These are phyloP conservation scores for Rhaphigaster nebulosa DNA, from an alignment of 2,888 invertebrate genomes.

Conservation along the genomic window DNA sequence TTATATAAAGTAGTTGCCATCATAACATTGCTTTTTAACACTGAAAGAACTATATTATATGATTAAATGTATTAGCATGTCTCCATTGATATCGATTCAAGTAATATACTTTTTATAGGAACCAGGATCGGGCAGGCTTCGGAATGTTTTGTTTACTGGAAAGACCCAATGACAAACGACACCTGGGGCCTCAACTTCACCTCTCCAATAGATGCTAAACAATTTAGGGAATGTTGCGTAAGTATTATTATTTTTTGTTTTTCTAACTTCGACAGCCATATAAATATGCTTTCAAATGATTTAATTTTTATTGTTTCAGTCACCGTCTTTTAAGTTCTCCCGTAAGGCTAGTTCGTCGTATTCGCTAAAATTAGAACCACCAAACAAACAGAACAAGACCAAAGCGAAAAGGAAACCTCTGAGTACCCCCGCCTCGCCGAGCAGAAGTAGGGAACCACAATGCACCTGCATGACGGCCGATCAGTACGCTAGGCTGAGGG, in stretches of 20 bases:
- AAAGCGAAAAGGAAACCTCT: constrained; percentile 91
- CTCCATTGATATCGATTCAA: too few species aligned
- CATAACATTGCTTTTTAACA: too few species aligned
- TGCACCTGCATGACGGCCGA: constrained; percentile 97
- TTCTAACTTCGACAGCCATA: neutral
- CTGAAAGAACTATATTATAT: too few species aligned
- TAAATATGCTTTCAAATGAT: neutral
- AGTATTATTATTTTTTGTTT: constrained; percentile 71
- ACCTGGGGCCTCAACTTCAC: constrained; percentile 99
- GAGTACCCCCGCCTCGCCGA: constrained; percentile 94
- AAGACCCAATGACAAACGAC: constrained; percentile 95
- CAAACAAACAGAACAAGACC: constrained; percentile 84
- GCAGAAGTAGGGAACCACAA: constrained; percentile 88
- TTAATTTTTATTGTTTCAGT: constrained; percentile 72
- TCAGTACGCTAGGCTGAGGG: constrained; percentile 87
- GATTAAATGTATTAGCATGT: too few species aligned
- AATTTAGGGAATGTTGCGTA: constrained; percentile 97
- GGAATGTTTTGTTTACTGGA: constrained; percentile 99
- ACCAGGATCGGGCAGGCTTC: constrained; percentile 97
- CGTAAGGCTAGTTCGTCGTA: constrained; percentile 97
- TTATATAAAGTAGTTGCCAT: too few species aligned
- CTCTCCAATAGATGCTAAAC: constrained; percentile 96
- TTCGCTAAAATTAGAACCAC: constrained; percentile 93
- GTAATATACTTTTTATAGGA: constrained; percentile 73
- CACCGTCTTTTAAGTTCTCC: constrained; percentile 97